Base-by-base conservation (phyloP, 2,888 invertebrate species). In the Microctonus brassicae region DNA sequence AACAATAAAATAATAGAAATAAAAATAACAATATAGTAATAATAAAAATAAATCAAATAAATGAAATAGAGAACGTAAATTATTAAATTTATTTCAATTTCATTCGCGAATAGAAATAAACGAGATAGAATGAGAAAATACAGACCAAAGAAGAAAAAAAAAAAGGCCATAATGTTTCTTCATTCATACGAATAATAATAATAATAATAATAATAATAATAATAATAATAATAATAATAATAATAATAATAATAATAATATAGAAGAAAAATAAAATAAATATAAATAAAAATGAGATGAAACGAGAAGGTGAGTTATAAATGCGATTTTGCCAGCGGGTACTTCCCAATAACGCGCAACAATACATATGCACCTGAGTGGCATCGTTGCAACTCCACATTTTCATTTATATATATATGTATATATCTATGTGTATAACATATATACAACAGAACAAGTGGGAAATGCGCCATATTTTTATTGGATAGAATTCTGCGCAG, bases 391-490 rank as follows among this genome's bases (percentile, higher is more conserved):
- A 57, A 57, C 57, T 57, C 22, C 64, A 29, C 57, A 47, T 66
- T 55, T 57, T 47, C 17, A 47, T 39, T 39, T 47, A 47, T 17
- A 47, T 6, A n/a, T 17, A 29, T 47, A 47, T 20, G 17, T 47
- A 20, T 47, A 47, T 20, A 47, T n/a, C n/a, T n/a, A n/a, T n/a
- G n/a, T n/a, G n/a, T 47, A n/a, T n/a, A 47, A 47, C 17, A 47
- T 47, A 47, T 17, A 58, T 17, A 58, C n/a, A 33, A 66, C 57
- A 36, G 22, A 66, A 24, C 57, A 66, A 47, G 47, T 47, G 47
- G 34, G 58, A 70, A 70, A 70, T 64, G 60, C 70, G 64, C 64
- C 64, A 65, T 65, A 65, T 53, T 70, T 66, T 70, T 70, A 70
- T 70, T 66, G 66, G 66, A 70, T 70, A 61, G 65, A 65, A 66